Evolutionary conservation across 2,113 vertebrate genomes (phyloP).

Genomic region (Aegotheles bennettii): DNA sequence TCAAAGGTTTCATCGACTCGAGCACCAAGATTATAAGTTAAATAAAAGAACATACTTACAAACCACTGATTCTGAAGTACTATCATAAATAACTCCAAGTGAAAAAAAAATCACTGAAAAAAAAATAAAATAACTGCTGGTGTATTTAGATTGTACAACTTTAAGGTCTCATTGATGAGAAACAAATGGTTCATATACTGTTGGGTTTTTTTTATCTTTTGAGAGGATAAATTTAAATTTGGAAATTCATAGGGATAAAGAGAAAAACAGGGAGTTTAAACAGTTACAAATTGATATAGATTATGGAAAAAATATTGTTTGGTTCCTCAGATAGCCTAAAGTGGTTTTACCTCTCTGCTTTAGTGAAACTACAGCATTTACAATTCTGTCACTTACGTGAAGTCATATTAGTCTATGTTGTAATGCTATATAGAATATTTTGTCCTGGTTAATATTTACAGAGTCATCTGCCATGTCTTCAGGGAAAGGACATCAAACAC

Average conservation of each 20-base stretch:
- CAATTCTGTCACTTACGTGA: background rate
- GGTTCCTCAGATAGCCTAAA: background rate
- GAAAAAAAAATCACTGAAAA: background rate
- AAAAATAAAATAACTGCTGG: background rate
- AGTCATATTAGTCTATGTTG: background rate
- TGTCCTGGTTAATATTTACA: background rate
- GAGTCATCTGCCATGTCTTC: background rate
- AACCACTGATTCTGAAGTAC: background rate
- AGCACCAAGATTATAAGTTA: background rate
- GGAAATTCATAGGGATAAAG: background rate
- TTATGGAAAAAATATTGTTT: background rate
- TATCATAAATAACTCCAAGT: background rate
- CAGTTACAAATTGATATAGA: background rate
- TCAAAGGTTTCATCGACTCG: background rate
- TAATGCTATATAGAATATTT: background rate
- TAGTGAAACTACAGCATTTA: background rate
- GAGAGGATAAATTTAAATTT: rapidly evolving
- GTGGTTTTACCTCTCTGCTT: background rate
- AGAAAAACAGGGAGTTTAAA: background rate
- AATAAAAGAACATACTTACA: background rate
- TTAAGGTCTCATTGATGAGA: background rate
- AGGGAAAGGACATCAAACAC: background rate
- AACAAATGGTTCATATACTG: background rate
- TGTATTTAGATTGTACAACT: background rate
- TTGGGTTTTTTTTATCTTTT: background rate